Evolutionary conservation across 1,140 invertebrate species (phyloP).

Genomic region (Drosophila sucinea): DNA sequence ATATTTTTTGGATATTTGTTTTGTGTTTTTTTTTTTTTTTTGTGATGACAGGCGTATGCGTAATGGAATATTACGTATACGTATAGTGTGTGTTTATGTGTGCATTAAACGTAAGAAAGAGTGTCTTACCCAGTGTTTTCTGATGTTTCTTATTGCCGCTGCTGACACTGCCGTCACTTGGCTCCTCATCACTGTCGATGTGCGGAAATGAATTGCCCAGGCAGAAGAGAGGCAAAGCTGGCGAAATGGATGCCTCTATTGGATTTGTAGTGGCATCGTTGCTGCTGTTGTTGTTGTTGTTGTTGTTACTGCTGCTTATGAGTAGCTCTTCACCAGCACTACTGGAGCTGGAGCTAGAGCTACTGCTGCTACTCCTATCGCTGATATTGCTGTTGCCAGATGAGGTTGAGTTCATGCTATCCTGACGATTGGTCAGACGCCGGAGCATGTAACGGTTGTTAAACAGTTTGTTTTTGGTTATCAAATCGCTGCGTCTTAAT

Average conservation of each 20-base stretch:
- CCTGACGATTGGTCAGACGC: conserved; percentile 78
- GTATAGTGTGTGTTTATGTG: conserved; percentile 1
- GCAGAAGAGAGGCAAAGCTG: conserved; percentile 85
- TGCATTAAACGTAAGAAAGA: conserved; percentile 7
- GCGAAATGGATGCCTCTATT: conserved; percentile 59
- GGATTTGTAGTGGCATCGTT: conserved; percentile 25
- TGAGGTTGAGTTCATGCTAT: conserved; percentile 81
- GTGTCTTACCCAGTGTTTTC: conserved; percentile 62
- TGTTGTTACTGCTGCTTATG: conserved; percentile 31
- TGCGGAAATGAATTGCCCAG: conserved; percentile 88
- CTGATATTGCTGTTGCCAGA: conserved; percentile 78
- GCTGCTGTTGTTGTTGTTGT: conserved; percentile 26
- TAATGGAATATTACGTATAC: conserved; percentile 72
- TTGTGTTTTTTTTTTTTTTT: conserved; percentile 9
- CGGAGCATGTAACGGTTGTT: conserved; percentile 81
- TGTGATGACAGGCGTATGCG: conserved; percentile 53
- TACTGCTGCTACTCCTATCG: conserved; percentile 59
- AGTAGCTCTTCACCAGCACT: conserved; percentile 62
- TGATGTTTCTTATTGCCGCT: conserved; percentile 84
- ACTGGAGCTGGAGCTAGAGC: conserved; percentile 42
- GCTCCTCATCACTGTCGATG: conserved; percentile 89
- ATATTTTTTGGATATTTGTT: conserved; percentile 22
- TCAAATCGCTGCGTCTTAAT: conserved; percentile 81
- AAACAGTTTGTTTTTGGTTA: conserved; percentile 83
- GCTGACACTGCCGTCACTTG: conserved; percentile 84